Percentiles rank a stretch among this genome's conserved stretches.
phyloP scores from a whole-genome alignment of 2,113 vertebrate genomes.

The Chloropsis hardwickii region DNA sequence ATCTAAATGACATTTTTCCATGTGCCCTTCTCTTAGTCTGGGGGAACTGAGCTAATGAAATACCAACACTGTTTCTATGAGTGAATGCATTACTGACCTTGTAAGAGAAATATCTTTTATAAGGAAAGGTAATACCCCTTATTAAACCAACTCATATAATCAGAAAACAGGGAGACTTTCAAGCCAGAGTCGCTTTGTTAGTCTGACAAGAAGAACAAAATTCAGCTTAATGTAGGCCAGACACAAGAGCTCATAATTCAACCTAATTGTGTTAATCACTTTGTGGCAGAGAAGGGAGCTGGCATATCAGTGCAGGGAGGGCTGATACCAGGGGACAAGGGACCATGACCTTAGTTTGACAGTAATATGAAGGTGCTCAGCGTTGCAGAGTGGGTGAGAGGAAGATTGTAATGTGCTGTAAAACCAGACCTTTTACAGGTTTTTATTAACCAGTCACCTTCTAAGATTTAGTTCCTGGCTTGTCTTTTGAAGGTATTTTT shows the following conservation, averaged over 20 bases:
- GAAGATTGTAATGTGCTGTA: background rate
- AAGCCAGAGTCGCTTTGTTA: background rate
- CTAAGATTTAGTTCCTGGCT: background rate
- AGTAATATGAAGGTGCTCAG: background rate
- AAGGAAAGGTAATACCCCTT: background rate
- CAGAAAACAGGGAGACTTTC: background rate
- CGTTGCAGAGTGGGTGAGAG: background rate
- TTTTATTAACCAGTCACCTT: background rate
- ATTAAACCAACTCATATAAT: background rate
- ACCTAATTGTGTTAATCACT: background rate
- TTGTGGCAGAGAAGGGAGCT: background rate
- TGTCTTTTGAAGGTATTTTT: background rate
- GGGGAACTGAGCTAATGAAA: background rate
- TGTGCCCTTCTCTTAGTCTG: background rate
- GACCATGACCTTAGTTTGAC: background rate
- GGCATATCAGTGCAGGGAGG: rapidly evolving
- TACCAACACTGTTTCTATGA: background rate
- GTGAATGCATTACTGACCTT: background rate
- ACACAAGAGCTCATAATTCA: background rate
- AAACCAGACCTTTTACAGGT: background rate
- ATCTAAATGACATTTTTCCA: background rate
- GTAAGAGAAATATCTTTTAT: background rate
- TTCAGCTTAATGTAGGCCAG: background rate
- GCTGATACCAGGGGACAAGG: background rate
- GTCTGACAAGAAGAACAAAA: background rate